These are phyloP conservation scores for Speoplatyrhinus poulsoni DNA, from an alignment of 2,113 vertebrate species.

Conservation along the genomic window DNA sequence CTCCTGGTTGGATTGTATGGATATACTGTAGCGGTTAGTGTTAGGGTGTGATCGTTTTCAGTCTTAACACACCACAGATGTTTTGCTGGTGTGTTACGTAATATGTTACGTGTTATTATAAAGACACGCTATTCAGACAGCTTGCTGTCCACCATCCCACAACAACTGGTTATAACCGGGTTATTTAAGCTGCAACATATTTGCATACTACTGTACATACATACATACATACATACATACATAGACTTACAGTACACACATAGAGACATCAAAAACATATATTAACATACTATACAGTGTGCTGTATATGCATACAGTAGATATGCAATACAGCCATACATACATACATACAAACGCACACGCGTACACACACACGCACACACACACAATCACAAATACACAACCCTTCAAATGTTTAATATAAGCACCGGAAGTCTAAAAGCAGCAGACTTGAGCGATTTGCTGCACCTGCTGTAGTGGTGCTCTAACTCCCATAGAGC, in stretches of 20 bases:
- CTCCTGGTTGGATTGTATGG: conserved; percentile 47
- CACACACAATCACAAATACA: background rate
- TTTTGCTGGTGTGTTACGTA: conserved; percentile 30
- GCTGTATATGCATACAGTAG: no score
- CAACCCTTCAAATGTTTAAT: no score
- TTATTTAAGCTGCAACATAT: no score
- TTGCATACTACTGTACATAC: background rate
- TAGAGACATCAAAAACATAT: conserved; percentile 7
- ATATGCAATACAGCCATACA: no score
- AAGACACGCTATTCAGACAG: conserved; percentile 18
- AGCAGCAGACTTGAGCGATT: background rate
- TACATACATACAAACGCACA: background rate
- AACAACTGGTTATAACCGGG: no score
- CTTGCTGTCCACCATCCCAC: conserved; percentile 5
- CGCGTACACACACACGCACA: background rate
- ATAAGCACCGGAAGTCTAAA: background rate
- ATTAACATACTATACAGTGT: background rate
- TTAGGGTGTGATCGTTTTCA: conserved; percentile 27
- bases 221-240: background rate
- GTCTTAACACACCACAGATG: conserved; percentile 52
- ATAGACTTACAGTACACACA: background rate
- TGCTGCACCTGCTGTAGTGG: background rate
- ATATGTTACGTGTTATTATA: conserved; percentile 13
- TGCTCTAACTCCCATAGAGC: conserved; percentile 20
- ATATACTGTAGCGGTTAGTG: conserved; percentile 44